Evolutionary conservation across 2,888 invertebrate genomes (phyloP).

Genomic region (Petrophora chlorosata): DNA sequence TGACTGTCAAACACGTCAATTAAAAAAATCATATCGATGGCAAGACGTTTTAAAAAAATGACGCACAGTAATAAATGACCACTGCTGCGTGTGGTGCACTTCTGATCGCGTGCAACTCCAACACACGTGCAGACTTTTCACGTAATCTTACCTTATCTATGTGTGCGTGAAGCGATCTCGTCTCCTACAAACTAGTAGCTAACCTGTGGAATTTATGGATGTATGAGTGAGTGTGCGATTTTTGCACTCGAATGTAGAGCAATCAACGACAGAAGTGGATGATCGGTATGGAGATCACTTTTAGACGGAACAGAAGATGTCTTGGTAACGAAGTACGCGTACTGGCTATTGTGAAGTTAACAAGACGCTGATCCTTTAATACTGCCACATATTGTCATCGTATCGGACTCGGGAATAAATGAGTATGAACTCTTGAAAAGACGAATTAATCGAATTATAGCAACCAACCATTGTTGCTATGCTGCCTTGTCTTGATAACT

Average conservation of each 20-base stretch:
- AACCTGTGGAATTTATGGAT: constrained; percentile 15
- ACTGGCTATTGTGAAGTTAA: constrained; percentile 3
- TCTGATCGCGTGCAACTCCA: constrained; percentile 66
- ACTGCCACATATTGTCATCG: no score
- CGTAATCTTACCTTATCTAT: constrained; percentile 30
- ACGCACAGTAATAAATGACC: constrained; percentile 62
- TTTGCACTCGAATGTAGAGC: constrained; percentile 39
- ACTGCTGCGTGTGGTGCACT: constrained; percentile 63
- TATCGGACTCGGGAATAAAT: no score
- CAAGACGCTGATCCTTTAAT: background rate
- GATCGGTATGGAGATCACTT: constrained; percentile 8
- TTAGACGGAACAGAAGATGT: constrained; percentile 4
- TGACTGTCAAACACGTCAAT: constrained; percentile 6
- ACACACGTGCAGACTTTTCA: constrained; percentile 41
- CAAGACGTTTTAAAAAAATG: background rate
- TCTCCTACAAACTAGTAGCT: constrained; percentile 11
- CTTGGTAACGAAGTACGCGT: background rate
- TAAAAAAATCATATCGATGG: background rate
- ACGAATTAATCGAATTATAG: no score
- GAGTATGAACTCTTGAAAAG: no score
- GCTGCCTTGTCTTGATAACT: no score
- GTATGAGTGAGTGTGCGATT: constrained; percentile 38
- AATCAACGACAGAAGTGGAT: constrained; percentile 34
- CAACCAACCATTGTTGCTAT: no score
- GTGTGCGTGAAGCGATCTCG: constrained; percentile 33